Conservation (phyloP, 2,113 vertebrate species). For the Dicerorhinus sumatrensis region DNA sequence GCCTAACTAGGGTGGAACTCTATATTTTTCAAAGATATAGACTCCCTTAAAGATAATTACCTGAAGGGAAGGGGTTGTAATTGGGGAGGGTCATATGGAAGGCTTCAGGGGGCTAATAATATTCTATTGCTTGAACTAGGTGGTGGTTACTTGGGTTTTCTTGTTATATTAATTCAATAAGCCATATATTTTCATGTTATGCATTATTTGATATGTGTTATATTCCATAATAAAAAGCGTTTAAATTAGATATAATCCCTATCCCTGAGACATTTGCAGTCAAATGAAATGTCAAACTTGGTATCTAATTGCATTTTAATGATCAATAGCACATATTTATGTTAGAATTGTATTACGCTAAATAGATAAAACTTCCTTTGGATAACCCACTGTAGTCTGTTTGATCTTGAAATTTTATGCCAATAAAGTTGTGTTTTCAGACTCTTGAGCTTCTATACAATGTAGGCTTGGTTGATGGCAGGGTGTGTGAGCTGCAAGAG, state of each 20-base stretch:
- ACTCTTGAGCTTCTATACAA: neutral
- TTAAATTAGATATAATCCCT: neutral
- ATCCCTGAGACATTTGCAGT: neutral
- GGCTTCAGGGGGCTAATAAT: neutral
- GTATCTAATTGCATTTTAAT: neutral
- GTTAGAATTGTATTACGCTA: neutral
- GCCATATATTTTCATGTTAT: neutral
- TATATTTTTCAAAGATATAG: neutral
- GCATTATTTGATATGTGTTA: neutral
- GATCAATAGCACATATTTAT: neutral
- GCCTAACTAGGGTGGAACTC: too few species aligned
- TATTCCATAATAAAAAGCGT: neutral
- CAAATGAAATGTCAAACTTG: neutral
- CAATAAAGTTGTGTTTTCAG: neutral
- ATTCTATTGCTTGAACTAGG: neutral
- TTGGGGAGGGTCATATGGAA: neutral
- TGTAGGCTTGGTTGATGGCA: neutral
- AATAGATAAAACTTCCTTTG: conserved; percentile 6
- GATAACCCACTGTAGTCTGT: neutral
- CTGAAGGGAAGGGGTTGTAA: neutral
- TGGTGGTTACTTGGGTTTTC: neutral
- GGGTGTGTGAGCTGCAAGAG: neutral
- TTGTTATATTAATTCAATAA: neutral
- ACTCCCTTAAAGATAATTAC: neutral
- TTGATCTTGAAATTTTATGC: conserved; percentile 1